A percentile compares a stretch with the other conserved stretches of the same genome.
These are phyloP conservation scores for Rutpela maculata DNA, from an alignment of 2,888 invertebrate genomes.

Conservation along the genomic window DNA sequence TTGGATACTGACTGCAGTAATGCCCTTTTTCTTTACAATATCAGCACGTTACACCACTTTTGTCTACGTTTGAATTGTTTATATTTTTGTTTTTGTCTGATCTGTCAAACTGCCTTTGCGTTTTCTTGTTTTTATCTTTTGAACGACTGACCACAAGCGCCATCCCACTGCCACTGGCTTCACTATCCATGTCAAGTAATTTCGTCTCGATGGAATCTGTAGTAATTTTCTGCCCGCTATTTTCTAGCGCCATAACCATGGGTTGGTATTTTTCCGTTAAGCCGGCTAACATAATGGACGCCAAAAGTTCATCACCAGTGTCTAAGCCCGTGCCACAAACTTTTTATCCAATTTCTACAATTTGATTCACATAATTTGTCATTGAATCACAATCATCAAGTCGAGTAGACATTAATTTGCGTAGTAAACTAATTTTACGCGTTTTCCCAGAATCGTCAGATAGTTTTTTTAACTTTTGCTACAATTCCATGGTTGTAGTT, in stretches of 20 bases:
- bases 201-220: too few species aligned
- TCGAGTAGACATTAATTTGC: conserved; percentile 23
- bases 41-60: too few species aligned
- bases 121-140: too few species aligned
- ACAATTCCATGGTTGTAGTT: too few species aligned
- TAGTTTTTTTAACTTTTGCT: neutral
- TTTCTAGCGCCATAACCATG: neutral
- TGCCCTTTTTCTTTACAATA: too few species aligned
- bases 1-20: too few species aligned
- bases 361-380: conserved; percentile 14
- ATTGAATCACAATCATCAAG: conserved; percentile 14
- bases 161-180: too few species aligned
- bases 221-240: neutral
- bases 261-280: conserved; percentile 3
- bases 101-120: neutral
- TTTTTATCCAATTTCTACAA: conserved; percentile 39
- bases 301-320: conserved; percentile 18
- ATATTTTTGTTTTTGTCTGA: too few species aligned
- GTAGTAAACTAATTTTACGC: conserved; percentile 27
- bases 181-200: too few species aligned
- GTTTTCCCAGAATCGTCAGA: conserved; percentile 34
- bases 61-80: too few species aligned
- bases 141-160: too few species aligned
- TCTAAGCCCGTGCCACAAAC: conserved; percentile 39
- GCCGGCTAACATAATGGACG: neutral